phyloP scores from a whole-genome alignment of 2,797 vertebrate genomes.

The Gephyroberyx darwinii region DNA sequence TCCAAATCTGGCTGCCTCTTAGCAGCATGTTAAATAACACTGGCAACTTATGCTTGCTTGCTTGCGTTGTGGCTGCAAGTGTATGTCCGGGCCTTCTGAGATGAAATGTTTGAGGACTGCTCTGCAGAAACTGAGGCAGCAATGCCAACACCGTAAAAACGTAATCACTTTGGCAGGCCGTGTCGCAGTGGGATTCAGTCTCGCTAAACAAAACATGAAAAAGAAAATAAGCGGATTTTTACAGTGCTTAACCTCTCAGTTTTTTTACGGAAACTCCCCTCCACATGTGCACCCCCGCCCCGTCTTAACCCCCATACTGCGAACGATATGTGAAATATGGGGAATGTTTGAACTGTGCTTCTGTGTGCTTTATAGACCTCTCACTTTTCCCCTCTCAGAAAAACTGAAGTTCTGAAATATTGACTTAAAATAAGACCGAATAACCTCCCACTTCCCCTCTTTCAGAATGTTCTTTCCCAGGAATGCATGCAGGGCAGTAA shows the following conservation, averaged over 20 bases:
- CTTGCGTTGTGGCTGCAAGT: conserved; percentile 67
- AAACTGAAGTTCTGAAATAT: conserved; percentile 64
- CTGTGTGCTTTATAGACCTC: conserved; percentile 21
- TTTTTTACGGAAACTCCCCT: conserved; percentile 53
- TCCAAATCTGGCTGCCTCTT: conserved; percentile 74
- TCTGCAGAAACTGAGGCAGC: conserved; percentile 65
- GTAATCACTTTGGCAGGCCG: conserved; percentile 76
- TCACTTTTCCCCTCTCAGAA: conserved; percentile 58
- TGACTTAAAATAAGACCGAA: conserved; percentile 69
- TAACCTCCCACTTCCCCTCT: conserved; percentile 73
- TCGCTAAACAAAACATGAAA: conserved; percentile 75
- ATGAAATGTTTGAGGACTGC: conserved; percentile 74
- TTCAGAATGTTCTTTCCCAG: conserved; percentile 65
- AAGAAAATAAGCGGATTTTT: conserved; percentile 75
- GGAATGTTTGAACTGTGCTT: conserved; percentile 49
- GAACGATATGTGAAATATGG: conserved; percentile 65
- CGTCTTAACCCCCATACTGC: conserved; percentile 46
- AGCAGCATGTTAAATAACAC: conserved; percentile 77
- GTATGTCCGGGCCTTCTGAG: conserved; percentile 69
- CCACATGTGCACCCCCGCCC: conserved; percentile 48
- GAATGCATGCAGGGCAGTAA: conserved; percentile 74
- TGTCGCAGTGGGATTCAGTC: conserved; percentile 72
- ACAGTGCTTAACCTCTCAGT: conserved; percentile 58
- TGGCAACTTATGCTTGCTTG: conserved; percentile 72
- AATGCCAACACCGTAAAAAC: conserved; percentile 76